Evolutionary conservation across 53 echinoderm and acorn worm genomes (phyloP).

Genomic region (Pentamera pediparva): DNA sequence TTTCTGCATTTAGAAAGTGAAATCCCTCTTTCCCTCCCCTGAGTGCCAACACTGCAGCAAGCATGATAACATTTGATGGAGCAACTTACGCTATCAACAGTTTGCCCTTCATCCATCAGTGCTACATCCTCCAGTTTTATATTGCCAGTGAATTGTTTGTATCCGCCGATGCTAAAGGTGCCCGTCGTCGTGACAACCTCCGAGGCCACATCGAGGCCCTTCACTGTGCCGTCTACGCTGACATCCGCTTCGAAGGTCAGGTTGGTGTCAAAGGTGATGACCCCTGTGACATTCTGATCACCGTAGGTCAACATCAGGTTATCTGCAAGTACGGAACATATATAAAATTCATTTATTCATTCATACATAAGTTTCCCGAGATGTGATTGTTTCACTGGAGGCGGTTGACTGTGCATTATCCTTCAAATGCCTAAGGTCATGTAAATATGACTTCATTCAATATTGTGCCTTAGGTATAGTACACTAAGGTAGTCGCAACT

Average conservation of each 20-base stretch:
- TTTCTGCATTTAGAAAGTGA: no score
- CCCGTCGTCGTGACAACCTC: constrained; percentile 4
- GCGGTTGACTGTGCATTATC: no score
- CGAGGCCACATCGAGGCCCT: background rate
- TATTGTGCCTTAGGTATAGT: no score
- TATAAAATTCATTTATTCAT: no score
- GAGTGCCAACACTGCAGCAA: no score
- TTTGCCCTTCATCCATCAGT: background rate
- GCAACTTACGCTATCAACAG: background rate
- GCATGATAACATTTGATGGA: no score
- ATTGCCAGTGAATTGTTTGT: background rate
- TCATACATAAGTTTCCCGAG: no score
- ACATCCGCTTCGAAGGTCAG: background rate
- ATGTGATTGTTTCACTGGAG: no score
- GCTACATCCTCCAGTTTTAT: constrained; percentile 6
- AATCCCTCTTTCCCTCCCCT: no score
- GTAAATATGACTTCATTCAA: no score
- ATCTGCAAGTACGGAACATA: background rate
- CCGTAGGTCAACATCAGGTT: background rate
- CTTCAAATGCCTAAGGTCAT: no score
- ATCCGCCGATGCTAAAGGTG: constrained; percentile 1
- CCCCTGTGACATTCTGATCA: constrained; percentile 32
- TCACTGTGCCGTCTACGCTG: background rate
- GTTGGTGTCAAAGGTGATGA: constrained; percentile 34
- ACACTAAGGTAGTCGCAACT: no score